Evolutionary conservation across 1,140 invertebrate genomes (phyloP), one percentile per base, ranked within the genome.

Genomic region (Ptiloglossa arizonensis): DNA sequence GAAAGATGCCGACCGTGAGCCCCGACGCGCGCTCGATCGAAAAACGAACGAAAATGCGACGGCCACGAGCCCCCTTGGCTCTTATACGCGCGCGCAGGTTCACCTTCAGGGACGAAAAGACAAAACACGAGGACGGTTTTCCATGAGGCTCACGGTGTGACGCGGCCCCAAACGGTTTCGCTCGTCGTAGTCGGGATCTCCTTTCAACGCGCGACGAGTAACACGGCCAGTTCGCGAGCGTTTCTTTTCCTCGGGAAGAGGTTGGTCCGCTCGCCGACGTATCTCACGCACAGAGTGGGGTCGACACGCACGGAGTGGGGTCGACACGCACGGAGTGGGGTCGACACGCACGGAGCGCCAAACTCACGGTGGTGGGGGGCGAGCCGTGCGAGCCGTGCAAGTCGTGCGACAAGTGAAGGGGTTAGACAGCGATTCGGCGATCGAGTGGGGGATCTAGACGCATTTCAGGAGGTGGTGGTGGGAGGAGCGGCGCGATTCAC

Each of bases 41-140:
- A 79, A 85, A 85, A 78, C 69, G 50, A 66, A 85, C 86, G 79
- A 85, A 87, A 87, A 87, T 87, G 77, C 59, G 56, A 44, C 24
- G 62, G 63, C 5, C n/a, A 52, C 73, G 66, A 52, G 56, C 66
- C 52, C 77, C 63, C 62, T 54, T 63, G 64, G 70, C 48, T 83
- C 81, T 87, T 87, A 87, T 87, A 87, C 62, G 52, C 41, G 17
- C 35, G 41, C 1, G n/a, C 63, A 24, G 24, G n/a, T 52, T 41
- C 24, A 1, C 19, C 19, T 44, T 62, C 66, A 70, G 57, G 67
- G 57, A 54, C 74, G 56, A 32, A 32, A 54, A 50, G 29, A 5
- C 32, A 19, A 68, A 59, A 24, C 24, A 6, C 8, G 35, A 3
- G 50, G 54, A 54, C n/a, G 46, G 6, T 71, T 78, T 72, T 66